Conservation (phyloP, 1,140 invertebrate genomes). For the Pemphigus obesinymphae region DNA sequence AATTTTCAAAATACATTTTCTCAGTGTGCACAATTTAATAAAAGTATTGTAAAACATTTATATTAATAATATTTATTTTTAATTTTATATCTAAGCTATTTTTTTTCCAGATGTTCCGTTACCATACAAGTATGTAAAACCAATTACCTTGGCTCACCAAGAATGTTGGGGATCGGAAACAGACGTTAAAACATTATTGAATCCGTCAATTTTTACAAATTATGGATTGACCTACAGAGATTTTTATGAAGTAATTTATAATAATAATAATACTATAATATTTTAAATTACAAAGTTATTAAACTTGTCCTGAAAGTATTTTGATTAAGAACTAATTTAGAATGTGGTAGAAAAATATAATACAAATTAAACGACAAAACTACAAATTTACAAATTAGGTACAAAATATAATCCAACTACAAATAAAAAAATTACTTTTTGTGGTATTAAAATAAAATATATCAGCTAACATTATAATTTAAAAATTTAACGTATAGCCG, state of each 20-base stretch:
- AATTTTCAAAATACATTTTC: neutral
- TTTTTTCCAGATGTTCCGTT: neutral
- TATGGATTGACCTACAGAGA: constrained; percentile 18
- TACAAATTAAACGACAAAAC: too few species aligned
- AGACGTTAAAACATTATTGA: neutral
- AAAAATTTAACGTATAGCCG: too few species aligned
- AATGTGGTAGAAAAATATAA: too few species aligned
- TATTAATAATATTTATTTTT: neutral
- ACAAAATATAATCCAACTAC: too few species aligned
- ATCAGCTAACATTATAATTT: too few species aligned
- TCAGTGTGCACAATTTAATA: neutral
- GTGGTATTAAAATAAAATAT: too few species aligned
- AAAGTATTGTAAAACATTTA: neutral
- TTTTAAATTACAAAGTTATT: too few species aligned
- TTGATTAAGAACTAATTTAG: too few species aligned
- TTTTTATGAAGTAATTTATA: constrained; percentile 9
- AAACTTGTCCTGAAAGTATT: too few species aligned
- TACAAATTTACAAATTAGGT: too few species aligned
- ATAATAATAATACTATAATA: neutral
- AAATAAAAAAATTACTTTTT: too few species aligned
- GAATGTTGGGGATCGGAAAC: neutral
- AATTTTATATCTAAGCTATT: neutral
- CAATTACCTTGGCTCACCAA: neutral
- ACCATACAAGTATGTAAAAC: neutral
- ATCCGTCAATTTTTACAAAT: neutral